Base-by-base conservation (phyloP, 2,113 vertebrate species). In the Ursus arctos region DNA sequence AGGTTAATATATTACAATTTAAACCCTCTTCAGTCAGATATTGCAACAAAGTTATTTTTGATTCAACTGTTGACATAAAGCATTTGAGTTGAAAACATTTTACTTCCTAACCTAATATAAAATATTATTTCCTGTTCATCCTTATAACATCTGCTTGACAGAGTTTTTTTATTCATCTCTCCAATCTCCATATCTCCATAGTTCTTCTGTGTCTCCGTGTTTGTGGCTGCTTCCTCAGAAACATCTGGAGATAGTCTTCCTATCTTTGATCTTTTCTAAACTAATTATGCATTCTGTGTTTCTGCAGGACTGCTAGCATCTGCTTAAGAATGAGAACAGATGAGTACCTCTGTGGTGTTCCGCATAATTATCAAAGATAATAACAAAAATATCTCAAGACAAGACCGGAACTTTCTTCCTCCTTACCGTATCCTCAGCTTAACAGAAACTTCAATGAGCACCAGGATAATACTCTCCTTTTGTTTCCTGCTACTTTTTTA, bases 81-180 rank as follows among this genome's bases (percentile, higher is more conserved):
- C 31, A 59, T 69, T 72, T 83, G 85, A 81, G 7, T 77, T 91
- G 81, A 97, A 98, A 74, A 96, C 8, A 81, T 55, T 93, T 67
- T 59, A 91, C 24, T 53, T 92, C 79, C 51, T 0, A 49, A 88
- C 24, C 81, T 63, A 86, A 94, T 63, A 93, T 90, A 93, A 93
- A 88, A 51, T 69, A 97, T 6, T 21, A 83, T 26, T 91, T 98
- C 97, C 95, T 97, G 80, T 57, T 98, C 77, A 53, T 97, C 98
- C 83, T 87, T 85, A 21, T 43, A 79, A 33, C 84, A 85, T 96
- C 83, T 96, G 85, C 33, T 59, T 43, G 18, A 40, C 22, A 95
- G 67, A 55, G 3, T 21, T 92, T 94, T 94, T 74, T 67, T 49
- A 95, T 97, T 88, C 33, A 80, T 43, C 36, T 43, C 31, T 85